These are phyloP conservation scores for Girardinichthys multiradiatus DNA, from an alignment of 2,113 vertebrate species.

Conservation along the genomic window DNA sequence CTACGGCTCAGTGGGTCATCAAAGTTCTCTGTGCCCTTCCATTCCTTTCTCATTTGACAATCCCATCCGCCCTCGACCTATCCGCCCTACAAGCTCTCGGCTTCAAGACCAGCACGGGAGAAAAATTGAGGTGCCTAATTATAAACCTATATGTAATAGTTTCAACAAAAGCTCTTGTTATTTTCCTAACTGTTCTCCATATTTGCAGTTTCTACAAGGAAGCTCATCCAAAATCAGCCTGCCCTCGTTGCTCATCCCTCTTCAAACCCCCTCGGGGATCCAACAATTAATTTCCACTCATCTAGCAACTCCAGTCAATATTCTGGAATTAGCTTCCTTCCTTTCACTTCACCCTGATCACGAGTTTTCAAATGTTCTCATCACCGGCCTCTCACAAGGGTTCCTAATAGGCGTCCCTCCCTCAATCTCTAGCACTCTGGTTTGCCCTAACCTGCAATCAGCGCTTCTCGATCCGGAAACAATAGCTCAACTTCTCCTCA, in stretches of 20 bases:
- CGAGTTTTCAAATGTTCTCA: no score
- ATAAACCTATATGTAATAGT: background rate
- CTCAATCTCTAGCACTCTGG: background rate
- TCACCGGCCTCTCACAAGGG: background rate
- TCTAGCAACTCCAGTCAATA: background rate
- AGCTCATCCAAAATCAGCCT: background rate
- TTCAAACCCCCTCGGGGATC: background rate
- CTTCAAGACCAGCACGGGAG: background rate
- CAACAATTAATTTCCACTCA: no score
- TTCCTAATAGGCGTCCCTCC: background rate
- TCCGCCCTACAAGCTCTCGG: background rate
- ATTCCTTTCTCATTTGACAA: background rate
- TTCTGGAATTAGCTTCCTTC: background rate
- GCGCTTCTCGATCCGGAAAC: no score
- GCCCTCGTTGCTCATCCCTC: background rate
- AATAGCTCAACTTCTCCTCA: no score
- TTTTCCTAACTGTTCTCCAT: background rate
- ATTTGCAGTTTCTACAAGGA: background rate
- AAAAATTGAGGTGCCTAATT: background rate
- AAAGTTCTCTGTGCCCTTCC: background rate
- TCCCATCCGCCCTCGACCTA: background rate
- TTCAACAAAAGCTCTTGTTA: background rate
- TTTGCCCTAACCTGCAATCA: no score
- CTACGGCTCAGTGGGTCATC: background rate
- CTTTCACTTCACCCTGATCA: no score